Base-by-base conservation (phyloP, 1,140 invertebrate species). In the Diprion similis region DNA sequence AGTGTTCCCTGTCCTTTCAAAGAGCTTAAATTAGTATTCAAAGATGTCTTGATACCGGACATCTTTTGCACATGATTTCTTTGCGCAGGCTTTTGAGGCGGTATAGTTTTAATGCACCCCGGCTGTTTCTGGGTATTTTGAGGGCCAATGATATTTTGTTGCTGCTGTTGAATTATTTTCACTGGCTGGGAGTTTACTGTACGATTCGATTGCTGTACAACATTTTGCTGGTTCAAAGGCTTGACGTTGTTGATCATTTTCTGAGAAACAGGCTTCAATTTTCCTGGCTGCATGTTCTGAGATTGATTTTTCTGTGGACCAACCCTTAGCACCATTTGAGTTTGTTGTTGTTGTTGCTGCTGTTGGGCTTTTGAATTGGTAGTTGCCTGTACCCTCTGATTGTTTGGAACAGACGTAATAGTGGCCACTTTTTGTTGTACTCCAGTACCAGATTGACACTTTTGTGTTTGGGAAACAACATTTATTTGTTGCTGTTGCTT, bases 61-160 rank as follows among this genome's bases (percentile, higher is more conserved):
- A 76, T 71, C 69, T 86, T 86, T 18, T 81, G 78, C 13, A 77
- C 66, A n/a, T 85, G 79, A 73, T 84, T 85, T 15, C 82, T 82
- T 46, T 81, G 81, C 2, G 75, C 18, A 0, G 82, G 78, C 68
- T 87, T 88, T 46, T 87, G 85, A 7, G 84, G 77, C 0, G 84
- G 82, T 67, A 88, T 86, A 0, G 86, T 87, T 37, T 88, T 87
- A 8, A 88, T 85, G 59, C 84, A 85, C 17, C 86, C 86, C 0
- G 84, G 81, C 46, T 86, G 83, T 46, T 86, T 85, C 45, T 84
- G 83, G 8, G 77, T 67, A 46, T 78, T 81, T 66, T 79, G 80
- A 0, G 80, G 78, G 17, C 75, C 75, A 11, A 82, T 78, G 1
- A 79, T 19, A 64, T 80, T 80, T n/a, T 83, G 83, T 68, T 79